Conservation (phyloP, 2,888 invertebrate species). For the Andrena flavipes region DNA sequence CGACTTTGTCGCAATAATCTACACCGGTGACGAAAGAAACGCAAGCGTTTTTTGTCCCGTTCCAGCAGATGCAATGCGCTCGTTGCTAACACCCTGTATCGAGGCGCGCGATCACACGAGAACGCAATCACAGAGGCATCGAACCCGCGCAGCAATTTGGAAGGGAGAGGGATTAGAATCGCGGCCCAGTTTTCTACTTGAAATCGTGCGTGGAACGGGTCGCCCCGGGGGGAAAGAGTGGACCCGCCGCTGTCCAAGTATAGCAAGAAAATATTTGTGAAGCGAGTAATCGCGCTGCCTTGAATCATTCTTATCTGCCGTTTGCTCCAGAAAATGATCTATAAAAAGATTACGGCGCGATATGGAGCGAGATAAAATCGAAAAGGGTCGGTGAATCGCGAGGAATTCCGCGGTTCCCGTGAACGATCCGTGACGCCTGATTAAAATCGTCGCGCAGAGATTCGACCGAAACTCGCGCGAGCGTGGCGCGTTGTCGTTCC, state of each 20-base stretch:
- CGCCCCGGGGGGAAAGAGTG: not conserved
- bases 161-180: conserved; percentile 1
- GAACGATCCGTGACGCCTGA: not conserved
- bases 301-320: not conserved
- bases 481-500: conserved; percentile 63
- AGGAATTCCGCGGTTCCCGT: not conserved
- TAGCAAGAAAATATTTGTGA: not conserved
- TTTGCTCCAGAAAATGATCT: not conserved
- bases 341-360: not conserved
- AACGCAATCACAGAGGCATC: not conserved
- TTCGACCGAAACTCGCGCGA: conserved; percentile 52
- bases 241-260: not conserved
- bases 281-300: not conserved
- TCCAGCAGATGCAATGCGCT: not conserved
- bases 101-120: not conserved
- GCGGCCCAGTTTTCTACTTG: not conserved
- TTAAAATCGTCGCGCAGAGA: conserved; percentile 1
- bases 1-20: not conserved
- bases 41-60: not conserved
- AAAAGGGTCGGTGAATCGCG: not conserved
- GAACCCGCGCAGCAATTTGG: not conserved
- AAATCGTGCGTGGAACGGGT: not conserved
- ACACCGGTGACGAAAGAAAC: not conserved
- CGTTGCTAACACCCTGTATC: not conserved
- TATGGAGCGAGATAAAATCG: not conserved